Percentiles rank a stretch among this genome's conserved stretches.
phyloP scores from a whole-genome alignment of 2,888 invertebrate species.

The Molorchus minor region DNA sequence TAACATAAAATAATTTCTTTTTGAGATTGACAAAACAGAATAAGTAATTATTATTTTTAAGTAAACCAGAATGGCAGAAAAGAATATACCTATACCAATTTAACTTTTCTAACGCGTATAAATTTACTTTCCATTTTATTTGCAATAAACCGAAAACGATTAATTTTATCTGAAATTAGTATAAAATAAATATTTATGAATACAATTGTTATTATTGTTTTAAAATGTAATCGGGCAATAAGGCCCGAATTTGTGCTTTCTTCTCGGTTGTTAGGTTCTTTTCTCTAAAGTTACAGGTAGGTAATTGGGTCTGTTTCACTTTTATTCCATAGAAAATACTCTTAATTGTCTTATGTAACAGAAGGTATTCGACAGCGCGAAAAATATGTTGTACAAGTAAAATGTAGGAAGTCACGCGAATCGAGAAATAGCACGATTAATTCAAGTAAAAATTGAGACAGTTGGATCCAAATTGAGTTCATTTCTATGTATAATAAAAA shows the following conservation, averaged over 20 bases:
- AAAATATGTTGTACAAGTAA: too few species aligned
- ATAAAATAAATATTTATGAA: background rate
- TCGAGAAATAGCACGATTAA: too few species aligned
- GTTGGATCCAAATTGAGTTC: too few species aligned
- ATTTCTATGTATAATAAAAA: too few species aligned
- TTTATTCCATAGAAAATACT: background rate
- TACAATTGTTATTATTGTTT: background rate
- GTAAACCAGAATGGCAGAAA: background rate
- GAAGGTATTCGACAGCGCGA: too few species aligned
- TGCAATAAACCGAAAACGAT: background rate
- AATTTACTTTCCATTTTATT: constrained; percentile 3
- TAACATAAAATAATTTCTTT: too few species aligned
- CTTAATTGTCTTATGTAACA: too few species aligned
- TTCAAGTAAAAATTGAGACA: too few species aligned
- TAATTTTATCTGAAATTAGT: background rate
- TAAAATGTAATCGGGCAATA: background rate
- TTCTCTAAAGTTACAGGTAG: background rate
- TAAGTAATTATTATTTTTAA: too few species aligned
- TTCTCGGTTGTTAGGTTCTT: background rate
- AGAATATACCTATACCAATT: background rate
- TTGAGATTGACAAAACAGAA: too few species aligned
- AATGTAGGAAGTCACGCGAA: too few species aligned
- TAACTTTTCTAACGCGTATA: background rate
- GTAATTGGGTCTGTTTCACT: background rate
- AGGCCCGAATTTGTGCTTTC: background rate